A percentile compares a stretch with the other conserved stretches of the same genome.
These are phyloP conservation scores for Paratilapia polleni DNA, from an alignment of 2,113 vertebrate species.

Conservation along the genomic window DNA sequence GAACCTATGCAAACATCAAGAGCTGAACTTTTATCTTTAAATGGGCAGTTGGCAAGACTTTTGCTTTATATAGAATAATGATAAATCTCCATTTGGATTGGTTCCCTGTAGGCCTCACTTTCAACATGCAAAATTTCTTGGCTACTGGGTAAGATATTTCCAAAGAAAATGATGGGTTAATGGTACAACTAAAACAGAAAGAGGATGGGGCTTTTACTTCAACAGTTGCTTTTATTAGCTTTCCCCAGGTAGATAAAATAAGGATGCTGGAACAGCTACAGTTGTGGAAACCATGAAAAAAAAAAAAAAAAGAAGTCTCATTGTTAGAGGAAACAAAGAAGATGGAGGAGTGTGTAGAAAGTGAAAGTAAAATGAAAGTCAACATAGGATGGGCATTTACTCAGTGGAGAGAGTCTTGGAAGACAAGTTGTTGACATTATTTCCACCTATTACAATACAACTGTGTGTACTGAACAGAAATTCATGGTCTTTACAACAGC, in stretches of 20 bases:
- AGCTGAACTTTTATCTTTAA: constrained; percentile 8
- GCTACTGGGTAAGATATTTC: neutral
- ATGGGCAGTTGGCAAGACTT: neutral
- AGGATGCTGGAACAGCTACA: neutral
- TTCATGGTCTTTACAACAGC: too few relatives aligned
- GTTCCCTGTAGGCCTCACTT: neutral
- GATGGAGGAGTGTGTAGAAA: neutral
- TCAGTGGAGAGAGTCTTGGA: neutral
- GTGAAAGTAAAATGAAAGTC: neutral
- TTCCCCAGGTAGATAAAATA: neutral
- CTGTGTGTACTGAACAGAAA: neutral
- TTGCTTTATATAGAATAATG: neutral
- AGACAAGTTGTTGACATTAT: neutral
- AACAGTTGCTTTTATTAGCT: neutral
- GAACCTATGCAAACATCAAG: neutral
- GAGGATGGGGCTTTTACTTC: neutral
- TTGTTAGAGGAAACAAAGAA: neutral
- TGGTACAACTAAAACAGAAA: neutral
- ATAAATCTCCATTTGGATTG: neutral
- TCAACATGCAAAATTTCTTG: neutral
- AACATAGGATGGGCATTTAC: neutral
- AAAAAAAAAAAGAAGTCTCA: neutral
- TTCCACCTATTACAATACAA: neutral
- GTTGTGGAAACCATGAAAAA: neutral
- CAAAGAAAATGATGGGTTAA: neutral